A percentile compares a stretch with the other conserved stretches of the same genome.
Evolutionary conservation across 2,888 invertebrate species (phyloP).

Genomic region (Tetranychus truncatus): DNA sequence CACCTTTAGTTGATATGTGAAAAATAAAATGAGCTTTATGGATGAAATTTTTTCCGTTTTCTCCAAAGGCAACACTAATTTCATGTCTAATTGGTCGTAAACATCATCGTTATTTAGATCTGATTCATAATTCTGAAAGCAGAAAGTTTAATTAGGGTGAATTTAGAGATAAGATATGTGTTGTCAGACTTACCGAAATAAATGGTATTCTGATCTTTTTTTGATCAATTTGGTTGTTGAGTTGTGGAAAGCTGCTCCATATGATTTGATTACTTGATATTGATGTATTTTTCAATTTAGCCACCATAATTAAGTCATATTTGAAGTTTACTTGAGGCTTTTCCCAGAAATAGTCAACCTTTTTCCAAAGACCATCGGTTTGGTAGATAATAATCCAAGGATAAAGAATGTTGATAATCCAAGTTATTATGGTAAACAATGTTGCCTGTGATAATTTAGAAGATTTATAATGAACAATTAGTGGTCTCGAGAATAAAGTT

Average conservation of each 20-base stretch:
- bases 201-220: constrained; percentile 8
- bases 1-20: constrained; percentile 15
- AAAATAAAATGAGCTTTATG: constrained; percentile 13
- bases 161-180: neutral
- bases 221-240: neutral
- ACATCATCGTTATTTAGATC: constrained; percentile 16
- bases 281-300: constrained; percentile 3
- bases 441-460: neutral
- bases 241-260: constrained; percentile 13
- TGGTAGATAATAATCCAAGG: constrained; percentile 15
- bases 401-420: constrained; percentile 5
- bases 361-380: constrained; percentile 22
- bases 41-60: neutral
- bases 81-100: constrained; percentile 17
- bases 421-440: neutral
- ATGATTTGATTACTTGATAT: neutral
- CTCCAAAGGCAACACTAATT: constrained; percentile 14
- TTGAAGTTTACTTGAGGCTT: constrained; percentile 22
- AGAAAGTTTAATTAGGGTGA: neutral
- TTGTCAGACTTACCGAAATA: constrained; percentile 9
- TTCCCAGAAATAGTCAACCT: constrained; percentile 17
- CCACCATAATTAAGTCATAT: constrained; percentile 18
- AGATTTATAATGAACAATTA: neutral
- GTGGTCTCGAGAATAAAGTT: neutral
- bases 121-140: constrained; percentile 13